Percentiles rank a stretch among this genome's conserved stretches.
Evolutionary conservation across 2,888 invertebrate species (phyloP).

Genomic region (Cepaea hortensis): DNA sequence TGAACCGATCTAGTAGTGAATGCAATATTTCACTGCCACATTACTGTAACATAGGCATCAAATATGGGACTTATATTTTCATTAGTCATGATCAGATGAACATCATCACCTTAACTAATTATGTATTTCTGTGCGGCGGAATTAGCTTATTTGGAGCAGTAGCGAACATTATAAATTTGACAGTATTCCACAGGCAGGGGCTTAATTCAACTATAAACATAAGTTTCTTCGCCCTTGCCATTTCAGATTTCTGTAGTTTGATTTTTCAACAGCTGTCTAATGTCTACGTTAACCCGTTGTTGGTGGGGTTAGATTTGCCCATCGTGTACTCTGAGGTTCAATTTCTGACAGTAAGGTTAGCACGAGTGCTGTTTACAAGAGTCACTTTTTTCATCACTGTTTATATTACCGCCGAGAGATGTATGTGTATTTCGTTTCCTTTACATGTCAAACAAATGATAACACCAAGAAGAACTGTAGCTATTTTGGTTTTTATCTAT

Average conservation of each 20-base stretch:
- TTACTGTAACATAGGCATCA: too few species aligned
- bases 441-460: background rate
- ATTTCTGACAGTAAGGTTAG: background rate
- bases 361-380: background rate
- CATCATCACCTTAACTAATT: background rate
- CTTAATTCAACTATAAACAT: slow-evolving; percentile 4
- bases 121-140: background rate
- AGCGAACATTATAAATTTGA: slow-evolving; percentile 12
- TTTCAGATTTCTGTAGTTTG: background rate
- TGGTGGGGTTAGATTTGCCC: background rate
- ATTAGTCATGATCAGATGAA: too few species aligned
- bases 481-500: background rate
- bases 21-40: too few species aligned
- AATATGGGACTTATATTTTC: too few species aligned
- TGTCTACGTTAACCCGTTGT: background rate
- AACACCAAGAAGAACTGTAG: background rate
- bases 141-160: background rate
- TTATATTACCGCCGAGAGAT: background rate
- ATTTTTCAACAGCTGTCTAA: background rate
- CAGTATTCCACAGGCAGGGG: slow-evolving; percentile 5
- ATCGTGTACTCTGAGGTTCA: background rate
- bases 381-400: background rate
- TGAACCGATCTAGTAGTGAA: too few species aligned
- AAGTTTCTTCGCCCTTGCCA: background rate
- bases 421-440: background rate